Percentiles rank a stretch among this genome's conserved stretches.
phyloP scores from a whole-genome alignment of 2,888 invertebrate genomes.

The Xanthorhoe designata region DNA sequence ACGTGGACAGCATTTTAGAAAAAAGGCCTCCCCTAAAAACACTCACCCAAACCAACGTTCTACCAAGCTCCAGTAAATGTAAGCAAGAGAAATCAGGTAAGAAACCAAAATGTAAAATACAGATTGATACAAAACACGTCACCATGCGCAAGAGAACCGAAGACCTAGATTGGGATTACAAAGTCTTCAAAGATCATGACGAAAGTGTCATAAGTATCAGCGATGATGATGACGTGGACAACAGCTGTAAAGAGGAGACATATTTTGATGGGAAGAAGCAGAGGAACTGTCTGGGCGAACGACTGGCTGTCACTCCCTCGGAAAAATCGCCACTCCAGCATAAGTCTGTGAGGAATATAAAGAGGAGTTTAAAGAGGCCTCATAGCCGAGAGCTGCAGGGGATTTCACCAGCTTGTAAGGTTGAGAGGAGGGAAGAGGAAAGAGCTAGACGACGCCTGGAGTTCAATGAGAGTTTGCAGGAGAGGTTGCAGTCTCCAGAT shows the following conservation, averaged over 20 bases:
- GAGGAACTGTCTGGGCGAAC: slow-evolving; percentile 44
- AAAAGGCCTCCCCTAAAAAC: slow-evolving; percentile 57
- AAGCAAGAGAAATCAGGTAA: slow-evolving; percentile 9
- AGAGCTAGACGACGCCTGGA: slow-evolving; percentile 57
- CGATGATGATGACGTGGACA: slow-evolving; percentile 51
- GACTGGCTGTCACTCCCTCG: slow-evolving; percentile 55
- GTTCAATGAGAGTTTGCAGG: slow-evolving; percentile 53
- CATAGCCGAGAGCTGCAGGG: slow-evolving; percentile 73
- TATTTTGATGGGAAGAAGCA: slow-evolving; percentile 38
- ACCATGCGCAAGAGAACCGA: slow-evolving; percentile 56
- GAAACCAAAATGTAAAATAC: slow-evolving; percentile 24
- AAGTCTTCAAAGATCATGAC: slow-evolving; percentile 56
- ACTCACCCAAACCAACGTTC: slow-evolving; percentile 39
- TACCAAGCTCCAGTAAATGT: slow-evolving; percentile 27
- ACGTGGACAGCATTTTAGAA: slow-evolving; percentile 26
- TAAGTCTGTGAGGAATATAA: slow-evolving; percentile 66
- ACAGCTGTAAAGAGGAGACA: slow-evolving; percentile 23
- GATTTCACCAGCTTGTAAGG: slow-evolving; percentile 53
- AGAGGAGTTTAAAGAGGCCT: slow-evolving; percentile 72
- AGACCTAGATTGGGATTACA: slow-evolving; percentile 58
- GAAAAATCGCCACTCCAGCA: slow-evolving; percentile 52
- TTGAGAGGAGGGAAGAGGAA: slow-evolving; percentile 51
- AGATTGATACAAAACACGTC: slow-evolving; percentile 57
- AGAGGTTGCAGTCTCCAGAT: slow-evolving; percentile 57
- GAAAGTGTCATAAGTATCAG: slow-evolving; percentile 50